Percentiles rank a stretch among this genome's conserved stretches.
These are phyloP conservation scores for Upupa epops DNA, from an alignment of 2,113 vertebrate genomes.

Conservation along the genomic window DNA sequence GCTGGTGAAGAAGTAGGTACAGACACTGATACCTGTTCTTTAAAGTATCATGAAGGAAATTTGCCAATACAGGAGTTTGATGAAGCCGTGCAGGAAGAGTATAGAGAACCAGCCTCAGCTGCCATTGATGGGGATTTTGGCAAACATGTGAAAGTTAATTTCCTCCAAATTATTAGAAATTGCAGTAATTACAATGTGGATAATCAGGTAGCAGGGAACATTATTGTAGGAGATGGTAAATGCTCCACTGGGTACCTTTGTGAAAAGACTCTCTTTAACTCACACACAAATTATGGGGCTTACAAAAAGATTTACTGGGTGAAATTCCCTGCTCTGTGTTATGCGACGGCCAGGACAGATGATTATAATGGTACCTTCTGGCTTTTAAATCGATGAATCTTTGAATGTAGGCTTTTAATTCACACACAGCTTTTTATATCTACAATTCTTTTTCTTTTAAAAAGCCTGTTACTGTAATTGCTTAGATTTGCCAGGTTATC, in stretches of 20 bases:
- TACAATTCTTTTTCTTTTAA: background rate
- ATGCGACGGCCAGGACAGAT: accelerated
- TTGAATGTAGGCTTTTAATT: background rate
- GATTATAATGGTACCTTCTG: background rate
- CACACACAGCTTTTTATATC: background rate
- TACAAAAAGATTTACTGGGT: background rate
- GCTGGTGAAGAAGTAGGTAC: background rate
- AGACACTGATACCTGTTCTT: accelerated
- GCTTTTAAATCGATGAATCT: background rate
- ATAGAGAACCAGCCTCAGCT: background rate
- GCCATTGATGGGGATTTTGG: background rate
- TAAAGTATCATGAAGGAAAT: background rate
- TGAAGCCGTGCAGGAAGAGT: background rate
- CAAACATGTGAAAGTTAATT: background rate
- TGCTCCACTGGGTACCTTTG: background rate
- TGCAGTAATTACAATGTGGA: background rate
- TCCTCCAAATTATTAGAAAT: background rate
- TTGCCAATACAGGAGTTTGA: accelerated
- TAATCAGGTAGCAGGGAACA: background rate
- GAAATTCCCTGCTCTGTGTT: background rate
- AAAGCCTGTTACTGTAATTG: background rate
- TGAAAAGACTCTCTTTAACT: background rate
- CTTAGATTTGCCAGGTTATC: background rate
- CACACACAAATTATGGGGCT: background rate
- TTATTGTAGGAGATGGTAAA: background rate